These are phyloP conservation scores for Neotragus moschatus DNA, from an alignment of 2,113 vertebrate species.

Conservation along the genomic window DNA sequence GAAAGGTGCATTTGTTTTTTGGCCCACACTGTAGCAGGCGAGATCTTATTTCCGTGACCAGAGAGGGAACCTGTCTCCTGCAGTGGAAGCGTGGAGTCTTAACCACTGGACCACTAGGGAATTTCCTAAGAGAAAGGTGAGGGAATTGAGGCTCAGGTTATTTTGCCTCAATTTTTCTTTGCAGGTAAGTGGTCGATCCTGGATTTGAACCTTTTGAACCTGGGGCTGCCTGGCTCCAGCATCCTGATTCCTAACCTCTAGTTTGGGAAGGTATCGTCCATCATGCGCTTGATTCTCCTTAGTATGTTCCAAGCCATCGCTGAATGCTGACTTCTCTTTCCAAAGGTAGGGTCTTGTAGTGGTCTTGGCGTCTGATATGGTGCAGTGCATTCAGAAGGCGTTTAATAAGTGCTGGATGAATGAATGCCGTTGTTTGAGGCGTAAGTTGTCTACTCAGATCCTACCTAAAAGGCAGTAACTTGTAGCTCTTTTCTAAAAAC, in stretches of 20 bases:
- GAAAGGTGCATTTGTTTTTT: neutral
- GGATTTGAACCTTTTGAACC: neutral
- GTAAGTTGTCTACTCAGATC: neutral
- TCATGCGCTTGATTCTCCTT: accelerated
- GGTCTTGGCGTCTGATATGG: neutral
- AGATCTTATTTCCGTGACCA: neutral
- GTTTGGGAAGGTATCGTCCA: accelerated
- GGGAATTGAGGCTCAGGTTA: neutral
- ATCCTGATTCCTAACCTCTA: neutral
- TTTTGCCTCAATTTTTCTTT: neutral
- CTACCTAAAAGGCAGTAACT: neutral
- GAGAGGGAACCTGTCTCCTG: neutral
- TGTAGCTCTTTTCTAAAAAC: neutral
- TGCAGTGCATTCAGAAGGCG: neutral
- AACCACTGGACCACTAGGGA: neutral
- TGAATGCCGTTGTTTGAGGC: neutral
- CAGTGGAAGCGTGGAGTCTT: neutral
- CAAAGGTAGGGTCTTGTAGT: neutral
- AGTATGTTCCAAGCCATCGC: neutral
- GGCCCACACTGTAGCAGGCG: too few species aligned
- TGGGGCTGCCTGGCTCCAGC: neutral
- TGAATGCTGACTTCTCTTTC: neutral
- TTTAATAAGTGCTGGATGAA: neutral
- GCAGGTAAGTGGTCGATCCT: neutral
- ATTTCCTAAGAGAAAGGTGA: neutral